These are phyloP conservation scores for Psittacula derbiana DNA, from an alignment of 2,797 vertebrate species.

Conservation along the genomic window DNA sequence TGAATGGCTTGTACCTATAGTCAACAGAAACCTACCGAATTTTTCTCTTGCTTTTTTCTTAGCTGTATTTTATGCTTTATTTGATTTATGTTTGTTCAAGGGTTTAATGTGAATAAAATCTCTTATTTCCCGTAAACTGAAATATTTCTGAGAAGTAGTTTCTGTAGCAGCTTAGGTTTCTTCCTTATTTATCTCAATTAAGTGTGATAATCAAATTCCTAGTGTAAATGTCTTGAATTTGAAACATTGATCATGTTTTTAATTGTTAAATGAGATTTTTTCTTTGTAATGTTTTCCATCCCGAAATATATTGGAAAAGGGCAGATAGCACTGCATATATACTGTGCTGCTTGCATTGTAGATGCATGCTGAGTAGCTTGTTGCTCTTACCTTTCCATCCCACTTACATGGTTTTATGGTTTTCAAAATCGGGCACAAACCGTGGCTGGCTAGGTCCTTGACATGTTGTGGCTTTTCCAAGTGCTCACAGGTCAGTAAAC, in stretches of 20 bases:
- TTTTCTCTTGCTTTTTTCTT: not conserved
- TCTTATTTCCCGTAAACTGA: not conserved
- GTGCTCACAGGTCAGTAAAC: slow-evolving; percentile 44
- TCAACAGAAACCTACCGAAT: not conserved
- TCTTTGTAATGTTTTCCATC: not conserved
- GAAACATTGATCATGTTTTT: not conserved
- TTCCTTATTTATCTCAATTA: not conserved
- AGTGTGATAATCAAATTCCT: not conserved
- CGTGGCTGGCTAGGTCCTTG: not conserved
- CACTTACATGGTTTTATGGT: not conserved
- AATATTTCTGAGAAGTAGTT: not conserved
- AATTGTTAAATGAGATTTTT: not conserved
- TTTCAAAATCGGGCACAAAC: not conserved
- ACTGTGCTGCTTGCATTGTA: fast-evolving
- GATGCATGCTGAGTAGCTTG: not conserved
- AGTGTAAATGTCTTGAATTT: not conserved
- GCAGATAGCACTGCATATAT: not conserved
- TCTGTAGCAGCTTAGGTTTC: not conserved
- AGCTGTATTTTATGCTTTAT: not conserved
- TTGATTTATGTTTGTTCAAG: not conserved
- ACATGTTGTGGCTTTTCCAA: not conserved
- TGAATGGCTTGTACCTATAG: not conserved
- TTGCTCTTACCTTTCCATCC: not conserved
- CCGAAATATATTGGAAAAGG: not conserved
- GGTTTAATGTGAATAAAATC: not conserved